Evolutionary conservation across 2,113 vertebrate species (phyloP), one percentile per base, ranked within the genome.

Genomic region (Mesitornis unicolor): DNA sequence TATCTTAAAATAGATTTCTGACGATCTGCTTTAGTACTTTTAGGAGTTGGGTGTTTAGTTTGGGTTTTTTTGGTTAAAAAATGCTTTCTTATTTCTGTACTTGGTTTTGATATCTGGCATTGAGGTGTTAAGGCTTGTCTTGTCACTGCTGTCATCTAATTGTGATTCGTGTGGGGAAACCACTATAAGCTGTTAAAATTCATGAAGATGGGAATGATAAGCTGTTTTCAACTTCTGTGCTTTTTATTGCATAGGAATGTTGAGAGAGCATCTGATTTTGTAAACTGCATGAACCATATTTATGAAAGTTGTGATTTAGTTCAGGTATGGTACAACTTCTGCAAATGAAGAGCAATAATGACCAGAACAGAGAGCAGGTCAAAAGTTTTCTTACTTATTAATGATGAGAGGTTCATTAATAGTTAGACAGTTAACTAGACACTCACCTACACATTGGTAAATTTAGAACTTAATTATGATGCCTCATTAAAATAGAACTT

Each of bases 31-130:
- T 50, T 54, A 42, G 24, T 71, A 11, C 13, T 54, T 68, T 20
- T 9, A 47, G 3, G 16, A 19, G 4, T 26, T 24, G 10, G 0
- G 0, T 70, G 21, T 60, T 56, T 48, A 31, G 24, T n/a, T 15
- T 26, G 3, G 0, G 5, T 69, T 51, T 35, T 26, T 13, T 42
- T 5, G 20, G 20, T 43, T 43, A 38, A 78, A 47, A 77, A 63
- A 29, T n/a, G 3, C 18, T 77, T 69, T 57, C 13, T 43, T 77
- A 43, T 5, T 74, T 91, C 21, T 64, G 61, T 60, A 45, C 10
- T 53, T 89, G 47, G 4, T 81, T 74, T 91, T 51, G 8, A 5
- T 77, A 45, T 70, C 7, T 60, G 16, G 10, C 68, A 15, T 69
- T 75, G 35, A 60, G 48, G 16, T 93, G 11, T 48, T 86, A 40